Conservation (phyloP, 2,888 invertebrate species). For the Pandemis corylana region DNA sequence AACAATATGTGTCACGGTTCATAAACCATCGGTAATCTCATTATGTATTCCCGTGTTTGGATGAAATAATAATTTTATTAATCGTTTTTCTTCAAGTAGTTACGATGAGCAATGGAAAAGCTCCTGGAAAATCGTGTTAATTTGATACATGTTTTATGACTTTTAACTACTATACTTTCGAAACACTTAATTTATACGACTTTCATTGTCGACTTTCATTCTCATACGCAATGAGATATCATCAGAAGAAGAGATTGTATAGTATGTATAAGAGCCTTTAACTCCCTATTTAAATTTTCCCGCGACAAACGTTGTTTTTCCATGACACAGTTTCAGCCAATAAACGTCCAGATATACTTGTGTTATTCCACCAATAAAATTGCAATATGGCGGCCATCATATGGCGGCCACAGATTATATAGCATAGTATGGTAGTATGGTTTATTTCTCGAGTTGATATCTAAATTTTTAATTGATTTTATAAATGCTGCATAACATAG, state of each 20-base stretch:
- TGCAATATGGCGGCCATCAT: neutral
- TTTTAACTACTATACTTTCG: too few relatives aligned
- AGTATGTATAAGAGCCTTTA: too few relatives aligned
- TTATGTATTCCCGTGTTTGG: neutral
- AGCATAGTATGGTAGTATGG: neutral
- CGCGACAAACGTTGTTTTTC: neutral
- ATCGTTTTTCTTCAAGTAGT: neutral
- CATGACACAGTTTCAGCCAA: neutral
- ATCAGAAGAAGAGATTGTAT: too few relatives aligned
- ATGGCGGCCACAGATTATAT: neutral
- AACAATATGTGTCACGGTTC: conserved; percentile 48
- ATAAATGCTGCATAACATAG: too few relatives aligned
- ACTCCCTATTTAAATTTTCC: neutral
- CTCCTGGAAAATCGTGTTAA: too few relatives aligned
- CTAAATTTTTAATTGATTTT: too few relatives aligned
- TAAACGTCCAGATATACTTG: neutral
- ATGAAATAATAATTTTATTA: neutral
- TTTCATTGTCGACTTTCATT: too few relatives aligned
- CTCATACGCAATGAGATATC: too few relatives aligned
- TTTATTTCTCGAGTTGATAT: neutral
- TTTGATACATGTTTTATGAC: too few relatives aligned
- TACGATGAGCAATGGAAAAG: neutral
- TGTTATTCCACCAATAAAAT: neutral
- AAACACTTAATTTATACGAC: too few relatives aligned
- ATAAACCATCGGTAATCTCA: conserved; percentile 10